Percentiles rank a stretch among this genome's conserved stretches.
phyloP scores from a whole-genome alignment of 1,140 invertebrate species.

The Tetramorium parvispinum region DNA sequence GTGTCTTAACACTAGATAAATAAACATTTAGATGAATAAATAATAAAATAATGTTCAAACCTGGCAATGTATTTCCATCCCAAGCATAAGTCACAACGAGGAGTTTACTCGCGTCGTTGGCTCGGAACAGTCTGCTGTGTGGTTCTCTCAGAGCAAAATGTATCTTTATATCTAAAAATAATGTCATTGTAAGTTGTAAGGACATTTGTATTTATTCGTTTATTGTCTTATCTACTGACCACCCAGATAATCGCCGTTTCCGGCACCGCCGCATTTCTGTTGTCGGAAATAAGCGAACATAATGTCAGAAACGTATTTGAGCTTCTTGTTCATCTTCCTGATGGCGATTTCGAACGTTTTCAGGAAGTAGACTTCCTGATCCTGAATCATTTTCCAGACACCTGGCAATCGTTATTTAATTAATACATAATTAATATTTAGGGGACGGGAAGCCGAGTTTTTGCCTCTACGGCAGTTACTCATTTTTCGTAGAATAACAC shows the following conservation, averaged over 20 bases:
- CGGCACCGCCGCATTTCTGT: slow-evolving; percentile 79
- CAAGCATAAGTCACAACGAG: slow-evolving; percentile 89
- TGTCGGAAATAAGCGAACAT: slow-evolving; percentile 83
- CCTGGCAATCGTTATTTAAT: slow-evolving; percentile 64
- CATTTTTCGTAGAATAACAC: too few species aligned
- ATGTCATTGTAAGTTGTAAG: neutral
- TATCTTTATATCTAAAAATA: slow-evolving; percentile 78
- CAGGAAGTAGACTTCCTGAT: slow-evolving; percentile 82
- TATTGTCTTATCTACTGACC: slow-evolving; percentile 63
- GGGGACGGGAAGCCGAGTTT: too few species aligned
- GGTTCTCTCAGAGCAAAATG: slow-evolving; percentile 82
- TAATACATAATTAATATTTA: neutral
- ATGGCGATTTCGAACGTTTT: slow-evolving; percentile 83
- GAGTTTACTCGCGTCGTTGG: slow-evolving; percentile 85
- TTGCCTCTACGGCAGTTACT: too few species aligned
- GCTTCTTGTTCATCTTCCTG: slow-evolving; percentile 80
- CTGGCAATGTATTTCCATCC: slow-evolving; percentile 89
- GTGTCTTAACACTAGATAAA: neutral
- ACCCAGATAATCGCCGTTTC: slow-evolving; percentile 82
- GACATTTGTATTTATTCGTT: neutral
- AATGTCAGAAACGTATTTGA: slow-evolving; percentile 82
- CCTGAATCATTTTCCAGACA: slow-evolving; percentile 76
- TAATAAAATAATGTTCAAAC: slow-evolving; percentile 68
- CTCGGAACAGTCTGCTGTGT: slow-evolving; percentile 78
- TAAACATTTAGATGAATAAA: neutral